Conservation (phyloP, 2,797 vertebrate species). For the Xiphophorus birchmanni region DNA sequence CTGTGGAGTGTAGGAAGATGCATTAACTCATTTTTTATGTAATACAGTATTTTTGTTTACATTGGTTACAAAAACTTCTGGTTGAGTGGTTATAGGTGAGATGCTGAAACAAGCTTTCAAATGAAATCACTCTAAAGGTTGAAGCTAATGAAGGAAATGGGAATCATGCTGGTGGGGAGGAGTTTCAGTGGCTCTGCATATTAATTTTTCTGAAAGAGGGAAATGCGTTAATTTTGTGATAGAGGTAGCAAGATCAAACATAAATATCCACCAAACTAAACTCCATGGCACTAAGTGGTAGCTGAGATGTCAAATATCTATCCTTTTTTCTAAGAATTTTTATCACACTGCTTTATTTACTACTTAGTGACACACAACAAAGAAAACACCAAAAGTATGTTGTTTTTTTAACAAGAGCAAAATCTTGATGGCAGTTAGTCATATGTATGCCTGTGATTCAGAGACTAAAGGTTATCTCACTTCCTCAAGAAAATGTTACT, state of each 20-base stretch:
- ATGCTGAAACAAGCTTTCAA: constrained; percentile 13
- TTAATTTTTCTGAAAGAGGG: constrained; percentile 32
- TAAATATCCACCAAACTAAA: not conserved
- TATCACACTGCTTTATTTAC: not conserved
- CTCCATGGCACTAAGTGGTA: not conserved
- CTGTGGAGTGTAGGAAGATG: constrained; percentile 59
- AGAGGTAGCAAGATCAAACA: not conserved
- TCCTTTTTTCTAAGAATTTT: too few relatives aligned
- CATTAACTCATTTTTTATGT: constrained; percentile 37
- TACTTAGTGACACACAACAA: not conserved
- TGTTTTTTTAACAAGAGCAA: not conserved
- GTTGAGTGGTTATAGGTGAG: not conserved
- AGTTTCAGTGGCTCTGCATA: constrained; percentile 21
- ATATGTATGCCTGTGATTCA: not conserved
- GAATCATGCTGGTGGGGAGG: constrained; percentile 15
- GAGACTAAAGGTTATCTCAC: not conserved
- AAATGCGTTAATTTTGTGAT: constrained; percentile 26
- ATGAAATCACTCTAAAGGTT: constrained; percentile 22
- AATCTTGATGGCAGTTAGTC: not conserved
- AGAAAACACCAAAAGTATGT: not conserved
- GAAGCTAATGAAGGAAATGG: constrained; percentile 10
- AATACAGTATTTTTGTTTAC: constrained; percentile 17
- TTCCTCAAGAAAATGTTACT: not conserved
- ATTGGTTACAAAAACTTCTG: constrained; percentile 3
- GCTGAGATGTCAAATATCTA: not conserved